A percentile compares a stretch with the other conserved stretches of the same genome.
Conservation (phyloP, 2,113 vertebrate species). For the Chloebia gouldiae region DNA sequence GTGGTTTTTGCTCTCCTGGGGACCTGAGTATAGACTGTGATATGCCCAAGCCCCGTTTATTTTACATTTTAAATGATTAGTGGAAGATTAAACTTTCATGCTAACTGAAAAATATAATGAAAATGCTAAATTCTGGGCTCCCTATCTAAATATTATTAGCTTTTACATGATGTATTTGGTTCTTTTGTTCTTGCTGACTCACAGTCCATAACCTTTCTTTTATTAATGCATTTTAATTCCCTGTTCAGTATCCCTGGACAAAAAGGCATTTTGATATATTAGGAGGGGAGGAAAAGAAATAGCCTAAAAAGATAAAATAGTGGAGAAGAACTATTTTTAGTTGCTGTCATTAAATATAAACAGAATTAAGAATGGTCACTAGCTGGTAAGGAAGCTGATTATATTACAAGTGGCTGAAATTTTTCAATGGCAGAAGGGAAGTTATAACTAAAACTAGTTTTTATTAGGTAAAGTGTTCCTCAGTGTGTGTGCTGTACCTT, state of each 20-base stretch:
- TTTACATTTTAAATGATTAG: slow-evolving; percentile 60
- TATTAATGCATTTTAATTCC: slow-evolving; percentile 35
- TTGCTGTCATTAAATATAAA: background rate
- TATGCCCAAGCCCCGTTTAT: slow-evolving; percentile 33
- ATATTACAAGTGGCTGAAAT: background rate
- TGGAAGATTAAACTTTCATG: slow-evolving; percentile 60
- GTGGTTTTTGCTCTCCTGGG: slow-evolving; percentile 52
- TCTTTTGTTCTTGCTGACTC: slow-evolving; percentile 60
- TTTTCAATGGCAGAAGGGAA: background rate
- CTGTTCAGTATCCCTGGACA: slow-evolving; percentile 16
- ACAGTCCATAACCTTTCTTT: slow-evolving; percentile 46
- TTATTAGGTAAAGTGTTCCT: background rate
- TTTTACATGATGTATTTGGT: slow-evolving; percentile 44
- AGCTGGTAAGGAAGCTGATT: background rate
- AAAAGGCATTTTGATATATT: background rate
- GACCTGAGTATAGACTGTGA: background rate
- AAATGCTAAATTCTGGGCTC: slow-evolving; percentile 52
- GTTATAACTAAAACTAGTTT: background rate
- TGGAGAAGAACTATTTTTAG: background rate
- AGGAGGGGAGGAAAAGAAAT: background rate
- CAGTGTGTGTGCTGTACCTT: no score
- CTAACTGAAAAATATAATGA: slow-evolving; percentile 57
- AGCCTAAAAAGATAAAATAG: background rate
- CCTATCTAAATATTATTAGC: slow-evolving; percentile 61
- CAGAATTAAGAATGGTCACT: background rate